Evolutionary conservation across 2,113 vertebrate species (phyloP), one percentile per base, ranked within the genome.

Genomic region (Chiloscyllium plagiosum): DNA sequence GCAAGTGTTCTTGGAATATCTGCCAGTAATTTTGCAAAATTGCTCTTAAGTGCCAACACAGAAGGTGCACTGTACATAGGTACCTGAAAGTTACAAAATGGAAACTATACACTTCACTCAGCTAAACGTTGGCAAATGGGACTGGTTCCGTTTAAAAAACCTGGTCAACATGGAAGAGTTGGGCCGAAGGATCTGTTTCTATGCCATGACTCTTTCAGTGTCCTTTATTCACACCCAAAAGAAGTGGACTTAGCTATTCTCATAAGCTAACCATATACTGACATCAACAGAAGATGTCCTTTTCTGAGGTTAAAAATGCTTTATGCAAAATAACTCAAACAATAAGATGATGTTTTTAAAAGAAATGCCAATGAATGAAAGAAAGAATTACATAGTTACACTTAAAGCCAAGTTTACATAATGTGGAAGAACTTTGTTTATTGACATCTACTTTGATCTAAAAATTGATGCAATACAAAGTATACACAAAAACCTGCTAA

Each of bases 311-410:
- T 15, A 66, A 93, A 93, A 65, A 93, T 93, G 37, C 56, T 20
- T 61, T n/a, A 92, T 65, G 33, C 87, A 93, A 93, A 93, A 68
- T 19, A 93, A 93, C 33, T 93, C 19, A n/a, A 47, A 93, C 66
- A 19, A 7, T 3, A 93, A 66, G 65, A 37, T 66, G 4, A 68
- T 8, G 0, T 17, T 61, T 66, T 68, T 65, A 65, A 93, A 93
- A 93, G 66, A 93, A 93, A 93, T 83, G 15, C 37, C 42, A 15
- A 86, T 86, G 19, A n/a, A n/a, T 80, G 47, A 29, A 61, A 61
- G 56, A 12, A 66, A 92, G 61, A 92, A 92, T 29, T 92, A 93
- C 66, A 66, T 37, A n/a, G 15, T 65, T 80, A 83, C 4, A 19
- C 17, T 83, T 83, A 83, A 83, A 83, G 20, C 13, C 80, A 83